phyloP scores from a whole-genome alignment of 2,113 vertebrate genomes.

The Prunella fulvescens region DNA sequence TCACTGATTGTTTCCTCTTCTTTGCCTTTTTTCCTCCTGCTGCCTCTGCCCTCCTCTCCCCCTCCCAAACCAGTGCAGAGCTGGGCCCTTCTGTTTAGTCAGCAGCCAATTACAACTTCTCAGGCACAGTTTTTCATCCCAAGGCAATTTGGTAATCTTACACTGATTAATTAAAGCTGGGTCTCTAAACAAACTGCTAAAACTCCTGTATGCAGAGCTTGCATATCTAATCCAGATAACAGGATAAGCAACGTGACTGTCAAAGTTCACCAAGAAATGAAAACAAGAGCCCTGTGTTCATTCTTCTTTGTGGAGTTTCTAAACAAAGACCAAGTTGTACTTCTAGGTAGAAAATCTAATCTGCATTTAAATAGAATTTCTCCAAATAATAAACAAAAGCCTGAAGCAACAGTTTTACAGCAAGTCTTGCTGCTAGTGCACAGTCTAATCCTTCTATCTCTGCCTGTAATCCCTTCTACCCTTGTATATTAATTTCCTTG shows the following conservation, averaged over 20 bases:
- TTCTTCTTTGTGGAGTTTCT: neutral
- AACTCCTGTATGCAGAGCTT: neutral
- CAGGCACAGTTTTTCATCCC: neutral
- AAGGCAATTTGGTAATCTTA: neutral
- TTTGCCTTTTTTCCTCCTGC: neutral
- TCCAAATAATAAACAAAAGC: conserved; percentile 65
- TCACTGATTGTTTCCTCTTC: neutral
- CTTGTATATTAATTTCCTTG: conserved; percentile 43
- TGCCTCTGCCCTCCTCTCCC: neutral
- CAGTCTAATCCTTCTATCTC: conserved; percentile 49
- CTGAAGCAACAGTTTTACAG: conserved; percentile 60
- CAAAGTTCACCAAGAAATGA: conserved; percentile 14
- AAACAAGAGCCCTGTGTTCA: neutral
- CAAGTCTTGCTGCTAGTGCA: conserved; percentile 19
- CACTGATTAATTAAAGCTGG: conserved; percentile 31
- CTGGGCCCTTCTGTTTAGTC: neutral
- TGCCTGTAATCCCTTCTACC: conserved; percentile 43
- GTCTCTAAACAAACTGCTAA: neutral
- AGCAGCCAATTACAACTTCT: conserved; percentile 4
- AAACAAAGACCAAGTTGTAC: conserved; percentile 49
- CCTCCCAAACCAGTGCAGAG: neutral
- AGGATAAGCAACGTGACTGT: neutral
- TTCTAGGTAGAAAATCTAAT: conserved; percentile 57
- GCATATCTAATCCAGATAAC: conserved; percentile 41
- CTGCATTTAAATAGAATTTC: conserved; percentile 71